A percentile compares a stretch with the other conserved stretches of the same genome.
These are phyloP conservation scores for Spisula solida DNA, from an alignment of 2,888 invertebrate species.

Conservation along the genomic window DNA sequence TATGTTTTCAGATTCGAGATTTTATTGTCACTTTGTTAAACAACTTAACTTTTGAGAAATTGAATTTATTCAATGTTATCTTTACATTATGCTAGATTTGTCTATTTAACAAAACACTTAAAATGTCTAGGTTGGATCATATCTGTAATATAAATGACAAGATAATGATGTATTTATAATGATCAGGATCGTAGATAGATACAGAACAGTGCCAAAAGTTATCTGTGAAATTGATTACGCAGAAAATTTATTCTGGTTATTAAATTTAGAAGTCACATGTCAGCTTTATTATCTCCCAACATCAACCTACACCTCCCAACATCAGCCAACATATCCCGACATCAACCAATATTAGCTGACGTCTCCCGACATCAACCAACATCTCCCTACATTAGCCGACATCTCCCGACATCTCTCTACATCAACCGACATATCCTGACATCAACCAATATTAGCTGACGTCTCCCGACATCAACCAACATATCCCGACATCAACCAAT, in stretches of 20 bases:
- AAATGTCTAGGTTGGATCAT: not conserved
- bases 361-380: too few relatives aligned
- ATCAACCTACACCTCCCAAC: too few relatives aligned
- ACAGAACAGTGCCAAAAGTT: slow-evolving; percentile 16
- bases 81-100: not conserved
- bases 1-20: not conserved
- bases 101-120: slow-evolving; percentile 13
- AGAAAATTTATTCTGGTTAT: not conserved
- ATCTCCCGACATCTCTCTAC: too few relatives aligned
- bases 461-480: too few relatives aligned
- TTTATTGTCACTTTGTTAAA: not conserved
- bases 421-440: too few relatives aligned
- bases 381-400: too few relatives aligned
- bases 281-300: not conserved
- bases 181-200: not conserved
- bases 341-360: too few relatives aligned
- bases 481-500: too few relatives aligned
- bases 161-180: slow-evolving; percentile 4
- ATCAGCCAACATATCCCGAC: not conserved
- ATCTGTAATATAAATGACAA: slow-evolving; percentile 1
- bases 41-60: slow-evolving; percentile 17
- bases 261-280: not conserved
- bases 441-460: too few relatives aligned
- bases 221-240: not conserved
- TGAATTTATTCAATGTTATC: slow-evolving; percentile 25